Evolutionary conservation across 2,888 invertebrate genomes (phyloP).

Genomic region (Operophtera brumata): DNA sequence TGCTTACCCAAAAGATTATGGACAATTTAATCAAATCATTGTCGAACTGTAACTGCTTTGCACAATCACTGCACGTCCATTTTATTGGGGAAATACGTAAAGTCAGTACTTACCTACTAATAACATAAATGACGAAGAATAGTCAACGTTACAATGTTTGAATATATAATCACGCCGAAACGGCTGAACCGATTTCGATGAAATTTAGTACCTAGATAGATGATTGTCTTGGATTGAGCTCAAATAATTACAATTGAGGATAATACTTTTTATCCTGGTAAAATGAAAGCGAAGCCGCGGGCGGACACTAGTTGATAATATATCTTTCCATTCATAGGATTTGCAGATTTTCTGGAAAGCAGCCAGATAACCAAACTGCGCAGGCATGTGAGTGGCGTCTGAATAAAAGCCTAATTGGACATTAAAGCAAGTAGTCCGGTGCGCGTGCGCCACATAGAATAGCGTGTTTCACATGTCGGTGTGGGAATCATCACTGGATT

Average conservation of each 20-base stretch:
- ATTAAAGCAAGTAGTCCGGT: constrained; percentile 39
- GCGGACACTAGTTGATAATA: no score
- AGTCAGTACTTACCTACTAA: no score
- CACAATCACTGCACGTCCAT: neutral
- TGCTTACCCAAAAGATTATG: constrained; percentile 2
- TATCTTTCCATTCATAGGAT: neutral
- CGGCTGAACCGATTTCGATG: no score
- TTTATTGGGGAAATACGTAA: no score
- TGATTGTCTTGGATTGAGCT: no score
- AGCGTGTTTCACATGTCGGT: constrained; percentile 53
- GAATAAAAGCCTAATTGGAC: constrained; percentile 43
- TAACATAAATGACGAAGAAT: no score
- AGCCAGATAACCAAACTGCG: constrained; percentile 13
- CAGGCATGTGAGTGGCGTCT: constrained; percentile 22
- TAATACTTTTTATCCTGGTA: no score
- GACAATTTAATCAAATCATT: neutral
- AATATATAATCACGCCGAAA: no score
- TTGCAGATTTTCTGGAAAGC: constrained; percentile 12
- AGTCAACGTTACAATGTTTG: no score
- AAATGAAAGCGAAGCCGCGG: no score
- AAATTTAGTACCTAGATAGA: no score
- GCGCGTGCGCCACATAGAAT: constrained; percentile 53
- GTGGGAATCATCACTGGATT: constrained; percentile 36
- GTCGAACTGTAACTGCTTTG: neutral
- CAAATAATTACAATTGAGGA: no score